A percentile compares a stretch with the other conserved stretches of the same genome.
Conservation (phyloP, 2,113 vertebrate genomes). For the Cromileptes altivelis region DNA sequence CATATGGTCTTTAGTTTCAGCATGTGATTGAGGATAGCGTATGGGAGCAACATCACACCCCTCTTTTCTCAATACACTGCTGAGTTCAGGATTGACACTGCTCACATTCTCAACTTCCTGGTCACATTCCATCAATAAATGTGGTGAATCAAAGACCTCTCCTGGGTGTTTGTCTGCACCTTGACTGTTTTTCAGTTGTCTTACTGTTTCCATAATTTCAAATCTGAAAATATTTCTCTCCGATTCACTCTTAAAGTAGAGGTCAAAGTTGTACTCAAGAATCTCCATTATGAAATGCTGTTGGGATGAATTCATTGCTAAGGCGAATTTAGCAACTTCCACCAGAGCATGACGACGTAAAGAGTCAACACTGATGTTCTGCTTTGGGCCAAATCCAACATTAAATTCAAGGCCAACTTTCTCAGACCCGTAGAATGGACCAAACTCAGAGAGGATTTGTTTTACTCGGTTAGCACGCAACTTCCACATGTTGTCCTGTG, state of each 20-base stretch:
- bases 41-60: neutral
- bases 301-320: slow-evolving; percentile 47
- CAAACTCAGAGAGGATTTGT: slow-evolving; percentile 25
- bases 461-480: slow-evolving; percentile 38
- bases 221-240: neutral
- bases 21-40: neutral
- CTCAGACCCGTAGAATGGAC: neutral
- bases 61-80: neutral
- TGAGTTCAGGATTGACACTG: neutral
- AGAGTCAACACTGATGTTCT: slow-evolving; percentile 18
- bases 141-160: slow-evolving; percentile 22
- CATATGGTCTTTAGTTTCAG: neutral
- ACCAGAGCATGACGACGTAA: neutral
- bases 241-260: neutral
- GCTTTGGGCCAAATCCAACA: slow-evolving; percentile 46
- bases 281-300: slow-evolving; percentile 54
- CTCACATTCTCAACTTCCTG: no score
- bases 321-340: slow-evolving; percentile 47
- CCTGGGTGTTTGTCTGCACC: slow-evolving; percentile 29
- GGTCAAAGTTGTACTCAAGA: slow-evolving; percentile 54
- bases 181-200: slow-evolving; percentile 14
- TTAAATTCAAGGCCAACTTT: slow-evolving; percentile 27
- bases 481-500: slow-evolving; percentile 20
- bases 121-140: no score
- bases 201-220: slow-evolving; percentile 31